Conservation (phyloP, 2,797 vertebrate species). For the Lepidocolaptes lacrymiger region DNA sequence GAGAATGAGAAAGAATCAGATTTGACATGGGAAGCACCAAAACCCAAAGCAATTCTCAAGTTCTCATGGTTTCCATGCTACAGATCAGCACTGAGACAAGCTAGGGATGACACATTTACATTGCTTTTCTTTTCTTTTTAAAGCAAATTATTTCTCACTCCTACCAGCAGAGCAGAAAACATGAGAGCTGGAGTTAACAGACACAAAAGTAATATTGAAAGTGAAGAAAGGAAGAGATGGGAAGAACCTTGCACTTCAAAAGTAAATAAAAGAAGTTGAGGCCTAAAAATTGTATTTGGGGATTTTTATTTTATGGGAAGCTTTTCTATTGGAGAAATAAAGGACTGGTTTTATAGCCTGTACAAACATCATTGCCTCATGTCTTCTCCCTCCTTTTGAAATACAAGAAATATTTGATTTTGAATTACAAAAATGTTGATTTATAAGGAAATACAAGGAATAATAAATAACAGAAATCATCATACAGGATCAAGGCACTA, state of each 20-base stretch:
- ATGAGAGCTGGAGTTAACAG: neutral
- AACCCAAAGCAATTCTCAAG: conserved; percentile 34
- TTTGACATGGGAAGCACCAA: conserved; percentile 3
- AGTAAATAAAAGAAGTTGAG: neutral
- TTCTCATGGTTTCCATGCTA: neutral
- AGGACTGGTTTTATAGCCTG: neutral
- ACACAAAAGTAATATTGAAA: neutral
- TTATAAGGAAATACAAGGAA: neutral
- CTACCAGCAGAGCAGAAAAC: neutral
- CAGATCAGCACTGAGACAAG: neutral
- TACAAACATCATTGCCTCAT: neutral
- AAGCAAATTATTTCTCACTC: conserved; percentile 27
- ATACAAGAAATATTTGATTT: neutral
- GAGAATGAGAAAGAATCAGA: neutral
- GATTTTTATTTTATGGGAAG: neutral
- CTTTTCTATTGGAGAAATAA: neutral
- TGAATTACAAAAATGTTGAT: neutral
- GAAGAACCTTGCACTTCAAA: neutral
- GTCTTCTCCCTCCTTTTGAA: neutral
- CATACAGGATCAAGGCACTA: neutral
- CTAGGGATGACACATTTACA: neutral
- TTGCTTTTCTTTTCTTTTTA: neutral
- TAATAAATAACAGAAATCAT: neutral
- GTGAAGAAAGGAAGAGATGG: neutral
- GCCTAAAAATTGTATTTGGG: neutral